Evolutionary conservation across 2,113 vertebrate genomes (phyloP), one percentile per base, ranked within the genome.

Genomic region (Loxodonta africana): DNA sequence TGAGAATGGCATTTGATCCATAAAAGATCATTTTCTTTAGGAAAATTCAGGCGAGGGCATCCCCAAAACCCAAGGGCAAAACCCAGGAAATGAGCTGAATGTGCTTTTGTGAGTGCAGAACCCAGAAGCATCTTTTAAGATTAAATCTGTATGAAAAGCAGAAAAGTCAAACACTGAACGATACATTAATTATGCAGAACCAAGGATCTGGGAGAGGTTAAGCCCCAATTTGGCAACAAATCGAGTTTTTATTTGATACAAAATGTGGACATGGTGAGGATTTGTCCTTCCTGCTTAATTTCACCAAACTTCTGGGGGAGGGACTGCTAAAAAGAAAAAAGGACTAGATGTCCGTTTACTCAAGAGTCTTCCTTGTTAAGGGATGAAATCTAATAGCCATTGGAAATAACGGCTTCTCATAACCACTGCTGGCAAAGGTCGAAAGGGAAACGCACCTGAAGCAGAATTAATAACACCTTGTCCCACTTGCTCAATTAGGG

Each of bases 121-220:
- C 82, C 92, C 98, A 91, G 96, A 97, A 97, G 97, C 97, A 97
- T 97, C 97, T 97, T 98, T 85, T 97, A 96, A 98, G 98, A 98
- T 98, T 95, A 98, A 98, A 98, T 98, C 97, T 96, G 90, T 71
- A 85, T 81, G 95, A 98, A 97, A 97, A 96, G 96, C 98, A 94
- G 96, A 95, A 96, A 98, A 98, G 97, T 96, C 98, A 98, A 98
- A 98, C 91, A 96, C 96, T 89, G 95, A 98, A 90, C n/a, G 95
- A 98, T 96, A 92, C 94, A 98, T 98, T 98, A 98, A 98, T 98
- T 98, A 98, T 94, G 95, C 96, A 98, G 95, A 95, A 95, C 96
- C 96, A 94, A 86, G 95, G 96, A 98, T 98, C 96, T 90, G 94
- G 95, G 97, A 97, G 97, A 98, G 97, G 98, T 98, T 98, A 98